Evolutionary conservation across 2,113 vertebrate species (phyloP).

Genomic region (Cheirogaleus medius): DNA sequence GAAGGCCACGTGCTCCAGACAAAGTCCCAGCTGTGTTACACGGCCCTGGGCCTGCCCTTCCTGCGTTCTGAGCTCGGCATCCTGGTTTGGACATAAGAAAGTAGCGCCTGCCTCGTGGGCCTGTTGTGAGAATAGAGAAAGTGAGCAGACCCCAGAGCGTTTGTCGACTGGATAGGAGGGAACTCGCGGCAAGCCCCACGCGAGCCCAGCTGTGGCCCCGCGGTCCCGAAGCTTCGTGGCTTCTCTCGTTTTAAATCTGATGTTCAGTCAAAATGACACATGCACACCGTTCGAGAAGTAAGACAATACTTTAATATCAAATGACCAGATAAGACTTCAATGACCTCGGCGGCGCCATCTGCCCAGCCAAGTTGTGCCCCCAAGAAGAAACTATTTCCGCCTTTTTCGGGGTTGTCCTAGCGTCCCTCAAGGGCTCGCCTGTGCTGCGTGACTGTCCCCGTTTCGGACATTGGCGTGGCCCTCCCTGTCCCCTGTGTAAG

Average conservation of each 20-base stretch:
- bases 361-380: background rate
- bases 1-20: background rate
- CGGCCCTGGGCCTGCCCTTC: rapidly evolving
- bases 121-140: rapidly evolving
- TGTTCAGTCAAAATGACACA: background rate
- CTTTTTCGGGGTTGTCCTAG: too few relatives aligned
- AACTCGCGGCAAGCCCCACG: rapidly evolving
- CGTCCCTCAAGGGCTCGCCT: rapidly evolving
- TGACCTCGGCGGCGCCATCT: rapidly evolving
- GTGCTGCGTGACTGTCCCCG: rapidly evolving
- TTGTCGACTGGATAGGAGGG: background rate
- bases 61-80: background rate
- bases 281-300: background rate
- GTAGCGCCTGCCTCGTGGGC: rapidly evolving
- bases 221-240: rapidly evolving
- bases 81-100: background rate
- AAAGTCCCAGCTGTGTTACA: too few relatives aligned
- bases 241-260: background rate
- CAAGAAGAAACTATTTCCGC: rapidly evolving
- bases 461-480: rapidly evolving
- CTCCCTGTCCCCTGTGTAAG: rapidly evolving
- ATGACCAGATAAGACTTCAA: background rate
- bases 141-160: rapidly evolving
- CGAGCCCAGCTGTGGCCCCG: rapidly evolving
- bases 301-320: background rate